Evolutionary conservation across 2,797 vertebrate genomes (phyloP).

Genomic region (Cuculus canorus): DNA sequence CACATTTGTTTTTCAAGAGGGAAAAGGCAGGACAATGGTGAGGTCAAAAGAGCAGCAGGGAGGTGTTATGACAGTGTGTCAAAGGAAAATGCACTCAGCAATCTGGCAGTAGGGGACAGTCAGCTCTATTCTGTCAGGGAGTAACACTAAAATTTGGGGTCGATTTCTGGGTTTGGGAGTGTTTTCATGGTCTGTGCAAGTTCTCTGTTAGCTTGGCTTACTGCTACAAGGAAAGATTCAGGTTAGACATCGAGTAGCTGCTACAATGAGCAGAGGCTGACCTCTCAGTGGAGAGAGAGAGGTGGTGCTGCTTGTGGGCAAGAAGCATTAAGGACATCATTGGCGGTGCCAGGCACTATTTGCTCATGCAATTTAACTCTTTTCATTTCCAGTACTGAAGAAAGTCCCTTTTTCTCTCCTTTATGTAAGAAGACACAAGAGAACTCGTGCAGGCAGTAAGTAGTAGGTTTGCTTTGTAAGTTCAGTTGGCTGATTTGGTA

Average conservation of each 20-base stretch:
- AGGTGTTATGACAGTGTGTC: neutral
- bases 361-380: neutral
- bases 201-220: neutral
- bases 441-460: neutral
- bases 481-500: neutral
- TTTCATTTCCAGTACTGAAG: neutral
- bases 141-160: neutral
- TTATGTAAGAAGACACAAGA: neutral
- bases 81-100: neutral
- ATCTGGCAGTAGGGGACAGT: neutral
- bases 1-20: neutral
- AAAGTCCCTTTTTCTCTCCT: neutral
- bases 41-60: constrained; percentile 26
- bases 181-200: neutral
- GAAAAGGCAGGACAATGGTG: neutral
- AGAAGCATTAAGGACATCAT: neutral
- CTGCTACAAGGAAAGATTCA: neutral
- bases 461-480: neutral
- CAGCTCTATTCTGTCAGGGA: neutral
- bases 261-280: neutral
- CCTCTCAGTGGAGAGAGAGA: neutral
- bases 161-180: neutral
- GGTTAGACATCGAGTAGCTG: neutral
- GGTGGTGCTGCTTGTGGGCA: neutral
- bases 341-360: neutral